Evolutionary conservation across 2,113 vertebrate genomes (phyloP).

Genomic region (Marcusenius ussheri): DNA sequence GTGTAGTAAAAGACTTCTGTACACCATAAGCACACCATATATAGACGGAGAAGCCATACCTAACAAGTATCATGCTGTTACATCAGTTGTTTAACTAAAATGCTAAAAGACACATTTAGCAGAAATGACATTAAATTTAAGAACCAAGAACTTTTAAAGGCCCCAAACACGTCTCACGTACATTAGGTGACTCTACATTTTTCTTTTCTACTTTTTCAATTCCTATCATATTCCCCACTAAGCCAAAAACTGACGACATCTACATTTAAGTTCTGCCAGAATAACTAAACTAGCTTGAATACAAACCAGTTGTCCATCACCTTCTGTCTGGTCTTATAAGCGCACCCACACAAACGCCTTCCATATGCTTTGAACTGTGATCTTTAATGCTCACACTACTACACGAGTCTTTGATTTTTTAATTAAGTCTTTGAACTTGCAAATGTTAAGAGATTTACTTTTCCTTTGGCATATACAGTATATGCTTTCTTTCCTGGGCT

Average conservation of each 20-base stretch:
- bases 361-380: not conserved
- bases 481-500: slow-evolving; percentile 83
- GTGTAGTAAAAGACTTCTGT: not conserved
- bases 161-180: not conserved
- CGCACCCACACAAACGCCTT: not conserved
- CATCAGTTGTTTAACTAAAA: not conserved
- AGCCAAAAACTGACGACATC: not conserved
- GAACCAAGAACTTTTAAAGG: not conserved
- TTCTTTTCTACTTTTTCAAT: not conserved
- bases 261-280: not conserved
- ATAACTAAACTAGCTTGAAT: not conserved
- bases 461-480: not conserved
- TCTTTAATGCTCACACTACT: not conserved
- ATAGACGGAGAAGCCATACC: not conserved
- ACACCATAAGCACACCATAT: not conserved
- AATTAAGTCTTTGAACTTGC: not conserved
- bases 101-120: not conserved
- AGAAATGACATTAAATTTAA: not conserved
- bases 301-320: not conserved
- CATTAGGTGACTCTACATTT: not conserved
- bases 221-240: not conserved
- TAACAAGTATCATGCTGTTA: not conserved
- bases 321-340: not conserved
- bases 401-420: not conserved
- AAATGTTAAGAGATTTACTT: slow-evolving; percentile 29